Base-by-base conservation (phyloP, 2,888 invertebrate genomes). In the Xanthorhoe spadicearia region DNA sequence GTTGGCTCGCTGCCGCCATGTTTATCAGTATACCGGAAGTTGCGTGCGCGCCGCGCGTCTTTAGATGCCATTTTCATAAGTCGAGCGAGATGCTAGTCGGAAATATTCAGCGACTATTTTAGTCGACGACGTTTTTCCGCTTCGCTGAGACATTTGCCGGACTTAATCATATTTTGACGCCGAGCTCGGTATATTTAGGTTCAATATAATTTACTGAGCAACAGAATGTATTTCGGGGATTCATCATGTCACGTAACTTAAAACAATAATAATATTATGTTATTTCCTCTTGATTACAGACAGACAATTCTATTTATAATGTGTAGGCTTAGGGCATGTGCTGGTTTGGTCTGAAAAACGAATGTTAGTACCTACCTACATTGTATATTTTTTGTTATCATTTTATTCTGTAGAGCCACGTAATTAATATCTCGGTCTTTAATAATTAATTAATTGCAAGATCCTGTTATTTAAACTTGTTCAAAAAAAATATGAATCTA, bases 1-100 rank as follows among this genome's bases (percentile, higher is more conserved):
- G 89, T 92, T 92, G 91, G 90, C 88, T 87, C 86, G 84, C 82
- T 84, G 87, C 85, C 83, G 86, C 85, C 92, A 92, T 92, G 90
- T 93, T 92, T 92, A 92, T 89, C 86, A 83, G 83, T 80, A 83
- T 88, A 86, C 91, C 92, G 93, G 93, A 93, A 93, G 91, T 91
- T 88, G 92, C 90, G 92, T 88, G 91, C 90, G 86, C 89, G 91
- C 90, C 89, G 87, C 80, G 82, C 87, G 89, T 87, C 92, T 90
- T 87, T 86, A 88, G 84, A 84, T 85, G 87, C 85, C 83, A 87
- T 90, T 91, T 91, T 89, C 89, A 90, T 87, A 83, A 85, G 83
- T 82, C 80, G 81, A 81, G 77, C 83, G 83, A 85, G 85, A 85
- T 86, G 83, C 81, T 83, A 87, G 86, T 90, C 90, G 90, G 90